phyloP scores from a whole-genome alignment of 2,113 vertebrate genomes.

The Polypterus bichir region DNA sequence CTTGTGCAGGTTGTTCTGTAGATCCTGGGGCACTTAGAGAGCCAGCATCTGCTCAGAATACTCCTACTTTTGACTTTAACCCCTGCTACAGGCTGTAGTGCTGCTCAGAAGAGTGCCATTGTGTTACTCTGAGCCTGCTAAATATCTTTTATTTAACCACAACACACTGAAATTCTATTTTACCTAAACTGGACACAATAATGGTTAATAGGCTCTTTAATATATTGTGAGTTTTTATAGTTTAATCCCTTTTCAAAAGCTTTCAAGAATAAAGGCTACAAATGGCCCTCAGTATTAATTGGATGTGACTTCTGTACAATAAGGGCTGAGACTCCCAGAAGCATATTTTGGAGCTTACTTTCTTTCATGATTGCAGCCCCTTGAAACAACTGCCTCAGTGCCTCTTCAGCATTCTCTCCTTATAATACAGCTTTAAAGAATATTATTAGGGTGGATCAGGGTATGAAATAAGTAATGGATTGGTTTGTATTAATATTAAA shows the following conservation, averaged over 20 bases:
- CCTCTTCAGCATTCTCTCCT: constrained; percentile 54
- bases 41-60: too few species aligned
- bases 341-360: constrained; percentile 68
- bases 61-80: too few species aligned
- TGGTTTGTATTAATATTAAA: too few species aligned
- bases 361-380: constrained; percentile 59
- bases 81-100: not conserved
- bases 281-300: constrained; percentile 98
- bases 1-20: too few species aligned
- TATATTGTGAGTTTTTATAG: constrained; percentile 97
- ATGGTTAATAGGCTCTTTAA: constrained; percentile 90
- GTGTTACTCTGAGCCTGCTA: constrained; percentile 23
- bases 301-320: constrained; percentile 99
- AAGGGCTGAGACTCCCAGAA: constrained; percentile 77
- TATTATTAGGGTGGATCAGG: constrained; percentile 40
- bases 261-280: constrained; percentile 85
- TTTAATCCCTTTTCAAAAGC: constrained; percentile 99
- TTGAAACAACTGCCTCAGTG: constrained; percentile 70
- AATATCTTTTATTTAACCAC: constrained; percentile 21
- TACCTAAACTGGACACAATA: constrained; percentile 30
- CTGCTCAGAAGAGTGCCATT: constrained; percentile 17
- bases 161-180: constrained; percentile 38
- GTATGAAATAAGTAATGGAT: too few species aligned
- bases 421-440: constrained; percentile 42
- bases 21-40: too few species aligned